Evolutionary conservation across 2,113 vertebrate species (phyloP), one percentile per base, ranked within the genome.

Genomic region (Cranoglanis bouderius): DNA sequence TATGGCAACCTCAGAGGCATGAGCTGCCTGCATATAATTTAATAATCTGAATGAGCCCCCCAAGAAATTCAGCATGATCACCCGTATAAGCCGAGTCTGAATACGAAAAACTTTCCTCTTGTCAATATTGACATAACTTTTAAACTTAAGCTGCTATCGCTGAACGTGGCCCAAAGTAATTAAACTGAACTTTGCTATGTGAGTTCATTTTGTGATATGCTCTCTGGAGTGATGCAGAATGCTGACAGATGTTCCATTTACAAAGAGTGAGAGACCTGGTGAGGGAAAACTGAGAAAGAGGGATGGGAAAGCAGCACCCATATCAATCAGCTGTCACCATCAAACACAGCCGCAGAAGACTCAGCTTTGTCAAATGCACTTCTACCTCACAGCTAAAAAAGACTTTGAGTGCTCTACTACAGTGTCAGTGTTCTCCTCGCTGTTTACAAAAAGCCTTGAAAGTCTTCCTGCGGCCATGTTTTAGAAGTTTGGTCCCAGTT

Each of bases 251-350:
- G 59, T 83, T 88, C 38, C 46, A 21, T 51, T 91, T 87, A 82
- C n/a, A 84, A 75, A 49, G 38, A 63, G 55, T 83, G 74, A 78
- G 49, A 78, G 53, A 75, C 82, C 82, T 77, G 61, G 72, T 21
- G 51, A 46, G 49, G 49, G 63, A 81, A 72, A 65, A 61, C 49
- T 57, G 88, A 80, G 40, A 78, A 38, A 55, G 49, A 84, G 70
- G 32, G 81, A 84, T 67, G 55, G 55, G 53, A 80, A 29, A 19
- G 51, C 61, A 49, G 82, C 26, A 19, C 12, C 67, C 57, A 88
- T 85, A 88, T 86, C 83, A 82, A 78, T 89, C 88, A 83, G 16
- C 46, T 91, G 90, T 88, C 90, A 86, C 55, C 35, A 61, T 70
- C 67, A 40, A 84, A 77, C 83, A 53, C 57, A 38, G 29, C 82